phyloP scores from a whole-genome alignment of 2,797 vertebrate genomes.

The Sitta carolinensis region DNA sequence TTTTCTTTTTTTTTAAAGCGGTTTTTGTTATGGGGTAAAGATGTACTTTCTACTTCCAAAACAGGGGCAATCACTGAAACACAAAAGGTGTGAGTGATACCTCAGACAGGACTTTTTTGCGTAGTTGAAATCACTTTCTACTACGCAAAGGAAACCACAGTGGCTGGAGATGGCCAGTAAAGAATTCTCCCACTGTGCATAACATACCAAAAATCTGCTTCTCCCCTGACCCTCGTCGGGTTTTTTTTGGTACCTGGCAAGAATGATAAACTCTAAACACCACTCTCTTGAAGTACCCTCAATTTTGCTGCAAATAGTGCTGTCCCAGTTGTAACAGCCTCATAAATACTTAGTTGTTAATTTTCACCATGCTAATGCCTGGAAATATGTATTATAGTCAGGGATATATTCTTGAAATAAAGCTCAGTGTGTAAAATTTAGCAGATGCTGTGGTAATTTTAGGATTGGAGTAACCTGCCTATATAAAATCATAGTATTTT shows the following conservation, averaged over 20 bases:
- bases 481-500: not conserved
- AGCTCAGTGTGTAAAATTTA: not conserved
- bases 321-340: not conserved
- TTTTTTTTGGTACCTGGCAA: not conserved
- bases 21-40: not conserved
- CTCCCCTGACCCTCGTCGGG: rapidly evolving
- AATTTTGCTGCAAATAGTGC: not conserved
- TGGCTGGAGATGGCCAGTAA: not conserved
- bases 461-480: not conserved
- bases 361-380: not conserved
- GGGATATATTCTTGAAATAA: not conserved
- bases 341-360: not conserved
- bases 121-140: not conserved
- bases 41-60: not conserved
- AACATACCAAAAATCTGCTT: not conserved
- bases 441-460: not conserved
- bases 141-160: not conserved
- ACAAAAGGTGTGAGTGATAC: not conserved
- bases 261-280: not conserved
- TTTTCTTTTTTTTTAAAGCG: not conserved
- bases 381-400: not conserved
- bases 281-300: not conserved
- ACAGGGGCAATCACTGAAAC: not conserved
- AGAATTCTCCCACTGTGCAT: not conserved
- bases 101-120: not conserved